Evolutionary conservation across 2,113 vertebrate species (phyloP), one percentile per base, ranked within the genome.

Genomic region (Apeltes quadracus): DNA sequence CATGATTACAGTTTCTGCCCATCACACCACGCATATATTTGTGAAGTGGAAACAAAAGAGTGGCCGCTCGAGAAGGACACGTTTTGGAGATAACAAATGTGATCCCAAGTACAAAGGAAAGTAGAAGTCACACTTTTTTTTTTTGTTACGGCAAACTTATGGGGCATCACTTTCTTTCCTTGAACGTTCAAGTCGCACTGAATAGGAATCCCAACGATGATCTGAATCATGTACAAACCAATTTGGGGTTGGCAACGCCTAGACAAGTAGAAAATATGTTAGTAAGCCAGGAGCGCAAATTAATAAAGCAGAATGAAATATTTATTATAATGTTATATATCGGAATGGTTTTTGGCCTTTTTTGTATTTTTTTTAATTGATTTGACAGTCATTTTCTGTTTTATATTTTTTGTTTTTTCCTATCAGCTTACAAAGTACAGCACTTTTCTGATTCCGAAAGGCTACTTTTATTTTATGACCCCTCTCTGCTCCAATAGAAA

Each of bases 391-490:
- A 32, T 46, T 46, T 43, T 15, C 43, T 44, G 3, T 44, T 44
- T 44, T 44, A 32, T 44, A 18, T 16, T 15, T 4, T 16, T 43
- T 0, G 15, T 15, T 15, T 43, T 43, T 43, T 46, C 16, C n/a
- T n/a, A n/a, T n/a, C n/a, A n/a, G n/a, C n/a, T 48, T 48, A 5
- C 46, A n/a, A n/a, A 8, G 18, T n/a, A 48, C 46, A 48, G 46
- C 46, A 48, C 20, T n/a, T 48, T 48, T n/a, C 20, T n/a, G 46
- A 20, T 48, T 48, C n/a, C 46, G 10, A 48, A 22, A 8, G 20
- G 46, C 20, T 48, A 51, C 50, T 62, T 72, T 83, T 72, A 57
- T 69, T 65, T 76, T 54, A 78, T 68, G 11, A 22, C 4, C 15
- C 14, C 11, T 13, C 11, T 13, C 12, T 23, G 3, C 2, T 16